These are phyloP conservation scores for Dunckerocampus dactyliophorus DNA, from an alignment of 2,113 vertebrate genomes.

Conservation along the genomic window DNA sequence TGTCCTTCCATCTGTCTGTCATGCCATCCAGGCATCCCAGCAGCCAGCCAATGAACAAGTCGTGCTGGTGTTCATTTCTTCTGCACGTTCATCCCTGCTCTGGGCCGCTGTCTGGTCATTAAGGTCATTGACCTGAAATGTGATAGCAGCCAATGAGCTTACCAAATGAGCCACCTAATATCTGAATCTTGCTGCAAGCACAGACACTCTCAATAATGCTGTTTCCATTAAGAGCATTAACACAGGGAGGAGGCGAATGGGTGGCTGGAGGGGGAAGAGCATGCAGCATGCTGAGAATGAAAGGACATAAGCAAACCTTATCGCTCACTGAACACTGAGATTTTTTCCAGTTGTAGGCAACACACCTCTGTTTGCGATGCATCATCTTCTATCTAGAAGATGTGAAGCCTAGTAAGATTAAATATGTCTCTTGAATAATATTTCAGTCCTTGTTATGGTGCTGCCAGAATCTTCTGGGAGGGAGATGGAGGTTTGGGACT, in stretches of 20 bases:
- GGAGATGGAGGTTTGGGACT: conserved; percentile 59
- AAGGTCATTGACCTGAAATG: conserved; percentile 68
- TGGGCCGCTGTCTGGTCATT: conserved; percentile 51
- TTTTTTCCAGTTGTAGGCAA: conserved; percentile 43
- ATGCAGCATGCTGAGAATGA: conserved; percentile 23
- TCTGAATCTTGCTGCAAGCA: conserved; percentile 55
- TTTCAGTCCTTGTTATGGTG: conserved; percentile 58
- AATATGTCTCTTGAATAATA: conserved; percentile 56
- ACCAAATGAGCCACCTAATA: conserved; percentile 66
- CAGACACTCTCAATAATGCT: conserved; percentile 45
- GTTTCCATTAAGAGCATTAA: conserved; percentile 54
- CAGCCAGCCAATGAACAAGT: conserved; percentile 16
- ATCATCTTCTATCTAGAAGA: conserved; percentile 59
- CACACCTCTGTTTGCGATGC: conserved; percentile 40
- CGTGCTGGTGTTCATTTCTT: conserved; percentile 41
- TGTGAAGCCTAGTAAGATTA: conserved; percentile 51
- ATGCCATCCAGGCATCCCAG: conserved; percentile 13
- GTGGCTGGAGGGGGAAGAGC: neutral
- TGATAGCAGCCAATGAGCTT: conserved; percentile 66
- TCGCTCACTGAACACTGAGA: conserved; percentile 49
- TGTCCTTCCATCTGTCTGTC: conserved; percentile 14
- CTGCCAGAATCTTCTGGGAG: conserved; percentile 64
- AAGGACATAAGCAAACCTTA: conserved; percentile 47
- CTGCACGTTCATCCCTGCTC: conserved; percentile 39
- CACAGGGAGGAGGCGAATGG: conserved; percentile 19